phyloP scores from a whole-genome alignment of 2,888 invertebrate species.

The Biston betularia region DNA sequence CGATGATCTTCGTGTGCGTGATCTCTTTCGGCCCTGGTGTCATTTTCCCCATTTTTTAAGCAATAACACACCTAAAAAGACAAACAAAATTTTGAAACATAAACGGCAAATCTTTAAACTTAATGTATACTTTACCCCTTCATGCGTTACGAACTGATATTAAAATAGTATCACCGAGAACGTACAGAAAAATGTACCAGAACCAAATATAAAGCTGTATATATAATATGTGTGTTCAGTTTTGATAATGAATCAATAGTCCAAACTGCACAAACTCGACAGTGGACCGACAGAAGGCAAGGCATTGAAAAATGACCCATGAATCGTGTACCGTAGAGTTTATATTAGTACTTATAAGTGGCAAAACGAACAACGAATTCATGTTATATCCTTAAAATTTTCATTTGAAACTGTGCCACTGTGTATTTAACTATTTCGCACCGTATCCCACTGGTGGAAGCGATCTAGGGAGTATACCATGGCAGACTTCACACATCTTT shows the following conservation, averaged over 20 bases:
- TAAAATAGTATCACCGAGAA: slow-evolving; percentile 43
- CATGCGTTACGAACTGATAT: slow-evolving; percentile 55
- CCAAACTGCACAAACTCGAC: neutral
- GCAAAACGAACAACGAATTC: too few species aligned
- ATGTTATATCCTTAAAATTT: too few species aligned
- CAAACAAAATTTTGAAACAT: slow-evolving; percentile 51
- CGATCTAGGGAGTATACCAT: too few species aligned
- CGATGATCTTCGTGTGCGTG: slow-evolving; percentile 59
- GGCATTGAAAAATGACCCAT: neutral
- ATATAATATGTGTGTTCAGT: slow-evolving; percentile 6
- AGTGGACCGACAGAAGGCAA: neutral
- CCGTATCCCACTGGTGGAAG: too few species aligned
- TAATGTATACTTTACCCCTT: slow-evolving; percentile 40
- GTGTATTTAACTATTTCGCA: too few species aligned
- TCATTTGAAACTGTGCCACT: too few species aligned
- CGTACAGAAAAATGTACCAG: slow-evolving; percentile 75
- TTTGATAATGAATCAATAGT: slow-evolving; percentile 3
- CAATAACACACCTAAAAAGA: slow-evolving; percentile 75
- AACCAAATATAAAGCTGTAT: slow-evolving; percentile 70
- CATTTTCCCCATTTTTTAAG: slow-evolving; percentile 71
- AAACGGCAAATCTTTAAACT: slow-evolving; percentile 21
- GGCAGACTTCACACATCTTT: too few species aligned
- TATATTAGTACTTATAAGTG: too few species aligned
- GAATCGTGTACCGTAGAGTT: too few species aligned
- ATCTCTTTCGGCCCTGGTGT: slow-evolving; percentile 86